These are phyloP conservation scores for Lanius collurio DNA, from an alignment of 2,113 vertebrate genomes.

Conservation along the genomic window DNA sequence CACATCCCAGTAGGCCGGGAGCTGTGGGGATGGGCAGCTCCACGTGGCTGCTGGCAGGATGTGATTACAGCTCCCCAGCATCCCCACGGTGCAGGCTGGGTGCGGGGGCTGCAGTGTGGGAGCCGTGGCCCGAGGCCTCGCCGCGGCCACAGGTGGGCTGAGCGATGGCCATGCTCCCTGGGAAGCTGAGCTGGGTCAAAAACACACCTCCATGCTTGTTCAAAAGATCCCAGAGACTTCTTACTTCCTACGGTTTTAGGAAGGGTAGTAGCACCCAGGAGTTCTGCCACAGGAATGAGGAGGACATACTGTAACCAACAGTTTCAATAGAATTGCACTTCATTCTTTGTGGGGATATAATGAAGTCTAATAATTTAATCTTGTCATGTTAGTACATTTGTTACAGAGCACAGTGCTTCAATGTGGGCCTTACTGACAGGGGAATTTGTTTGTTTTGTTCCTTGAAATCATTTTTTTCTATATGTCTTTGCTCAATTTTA, in stretches of 20 bases:
- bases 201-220: background rate
- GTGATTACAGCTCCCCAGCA: background rate
- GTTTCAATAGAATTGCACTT: background rate
- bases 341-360: background rate
- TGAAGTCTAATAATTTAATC: background rate
- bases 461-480: background rate
- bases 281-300: background rate
- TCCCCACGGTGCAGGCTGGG: fast-evolving
- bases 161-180: fast-evolving
- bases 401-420: background rate
- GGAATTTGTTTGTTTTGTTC: background rate
- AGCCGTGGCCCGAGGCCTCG: fast-evolving
- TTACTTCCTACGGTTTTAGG: background rate
- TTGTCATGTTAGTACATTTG: background rate
- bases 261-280: background rate
- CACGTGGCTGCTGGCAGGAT: fast-evolving
- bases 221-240: fast-evolving
- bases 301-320: fast-evolving
- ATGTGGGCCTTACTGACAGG: background rate
- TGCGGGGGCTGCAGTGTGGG: background rate
- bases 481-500: background rate
- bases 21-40: fast-evolving
- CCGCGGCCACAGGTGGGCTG: fast-evolving
- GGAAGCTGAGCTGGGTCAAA: background rate
- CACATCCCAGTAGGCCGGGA: fast-evolving